Percentiles rank a stretch among this genome's conserved stretches.
These are phyloP conservation scores for Olivierus martensii DNA, from an alignment of 1,140 invertebrate species.

Conservation along the genomic window DNA sequence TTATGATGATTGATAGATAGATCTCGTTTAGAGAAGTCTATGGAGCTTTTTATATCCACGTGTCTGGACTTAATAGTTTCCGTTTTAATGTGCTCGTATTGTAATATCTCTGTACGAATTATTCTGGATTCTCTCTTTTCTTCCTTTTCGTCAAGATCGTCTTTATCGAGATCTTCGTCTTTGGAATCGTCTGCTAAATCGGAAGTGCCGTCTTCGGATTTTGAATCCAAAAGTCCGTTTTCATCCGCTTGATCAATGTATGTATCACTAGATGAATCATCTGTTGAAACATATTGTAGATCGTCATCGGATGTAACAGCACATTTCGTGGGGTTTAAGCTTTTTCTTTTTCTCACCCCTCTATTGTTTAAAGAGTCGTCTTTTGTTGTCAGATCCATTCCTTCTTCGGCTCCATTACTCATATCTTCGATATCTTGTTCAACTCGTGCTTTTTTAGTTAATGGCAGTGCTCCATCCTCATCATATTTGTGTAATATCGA, in stretches of 20 bases:
- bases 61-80: neutral
- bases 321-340: conserved; percentile 74
- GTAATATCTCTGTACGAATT: too few relatives aligned
- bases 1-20: neutral
- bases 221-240: conserved; percentile 13
- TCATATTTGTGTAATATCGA: neutral
- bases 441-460: neutral
- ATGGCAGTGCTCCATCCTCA: neutral
- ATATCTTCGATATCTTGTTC: conserved; percentile 26
- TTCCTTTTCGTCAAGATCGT: neutral
- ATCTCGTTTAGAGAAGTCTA: neutral
- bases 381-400: conserved; percentile 27
- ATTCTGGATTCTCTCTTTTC: neutral
- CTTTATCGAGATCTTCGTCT: conserved; percentile 14
- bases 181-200: conserved; percentile 14
- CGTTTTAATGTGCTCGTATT: too few relatives aligned
- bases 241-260: conserved; percentile 21
- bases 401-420: conserved; percentile 46
- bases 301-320: conserved; percentile 28
- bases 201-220: conserved; percentile 14
- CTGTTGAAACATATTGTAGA: conserved; percentile 13
- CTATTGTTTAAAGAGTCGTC: conserved; percentile 7
- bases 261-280: conserved; percentile 23
- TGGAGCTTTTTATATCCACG: neutral
- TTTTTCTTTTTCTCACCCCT: conserved; percentile 62